Evolutionary conservation across 1,140 invertebrate genomes (phyloP).

Genomic region (Drosophila gunungcola): DNA sequence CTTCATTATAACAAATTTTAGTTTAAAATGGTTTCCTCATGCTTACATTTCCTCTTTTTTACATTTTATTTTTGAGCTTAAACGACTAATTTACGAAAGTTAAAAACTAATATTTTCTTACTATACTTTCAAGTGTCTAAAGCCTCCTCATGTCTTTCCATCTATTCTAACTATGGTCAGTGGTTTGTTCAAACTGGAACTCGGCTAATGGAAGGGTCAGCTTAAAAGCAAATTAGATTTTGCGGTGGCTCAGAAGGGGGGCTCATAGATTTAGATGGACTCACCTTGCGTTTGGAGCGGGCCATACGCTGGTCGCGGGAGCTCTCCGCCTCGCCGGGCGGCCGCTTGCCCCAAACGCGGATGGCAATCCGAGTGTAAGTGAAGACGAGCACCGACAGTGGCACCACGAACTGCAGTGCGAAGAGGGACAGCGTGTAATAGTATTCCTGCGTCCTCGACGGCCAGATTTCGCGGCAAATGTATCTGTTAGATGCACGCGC

Average conservation of each 20-base stretch:
- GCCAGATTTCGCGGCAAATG: constrained; percentile 89
- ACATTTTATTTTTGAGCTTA: no score
- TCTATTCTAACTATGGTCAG: neutral
- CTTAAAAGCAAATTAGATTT: constrained; percentile 69
- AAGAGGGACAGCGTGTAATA: constrained; percentile 92
- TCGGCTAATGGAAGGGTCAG: constrained; percentile 36
- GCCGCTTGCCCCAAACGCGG: constrained; percentile 94
- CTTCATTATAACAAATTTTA: no score
- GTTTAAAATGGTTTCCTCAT: no score
- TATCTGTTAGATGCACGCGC: constrained; percentile 85
- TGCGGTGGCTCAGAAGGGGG: constrained; percentile 41
- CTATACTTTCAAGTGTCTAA: neutral
- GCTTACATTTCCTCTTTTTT: no score
- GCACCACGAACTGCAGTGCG: constrained; percentile 94
- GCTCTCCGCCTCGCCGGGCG: constrained; percentile 94
- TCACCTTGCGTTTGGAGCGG: constrained; percentile 95
- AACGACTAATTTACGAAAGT: no score
- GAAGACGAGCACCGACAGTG: constrained; percentile 92
- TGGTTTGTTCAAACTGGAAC: no score
- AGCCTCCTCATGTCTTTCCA: no score
- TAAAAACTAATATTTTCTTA: no score
- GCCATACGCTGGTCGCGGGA: constrained; percentile 92
- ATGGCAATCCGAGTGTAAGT: constrained; percentile 94
- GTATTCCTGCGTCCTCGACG: constrained; percentile 86
- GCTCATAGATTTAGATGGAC: constrained; percentile 18